Percentiles rank a stretch among this genome's conserved stretches.
Evolutionary conservation across 2,888 invertebrate species (phyloP).

Genomic region (Stegana nigrithorax): DNA sequence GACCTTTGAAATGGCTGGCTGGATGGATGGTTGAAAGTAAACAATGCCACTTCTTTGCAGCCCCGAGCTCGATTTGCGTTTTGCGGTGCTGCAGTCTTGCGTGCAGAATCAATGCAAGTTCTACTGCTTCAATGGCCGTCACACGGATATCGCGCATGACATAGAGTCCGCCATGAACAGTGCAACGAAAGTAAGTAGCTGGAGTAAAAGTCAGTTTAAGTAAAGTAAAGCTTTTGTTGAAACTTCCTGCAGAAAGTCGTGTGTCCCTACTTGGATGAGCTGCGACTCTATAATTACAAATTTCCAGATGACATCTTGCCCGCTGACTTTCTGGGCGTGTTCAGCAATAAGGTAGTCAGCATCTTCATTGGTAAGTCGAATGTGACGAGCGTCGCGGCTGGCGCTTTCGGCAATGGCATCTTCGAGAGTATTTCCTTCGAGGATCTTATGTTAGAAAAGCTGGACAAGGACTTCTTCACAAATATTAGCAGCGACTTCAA

Average conservation of each 20-base stretch:
- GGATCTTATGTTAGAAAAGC: slow-evolving; percentile 36
- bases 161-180: slow-evolving; percentile 30
- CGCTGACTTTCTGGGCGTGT: slow-evolving; percentile 47
- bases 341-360: slow-evolving; percentile 30
- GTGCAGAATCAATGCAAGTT: slow-evolving; percentile 42
- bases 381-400: slow-evolving; percentile 39
- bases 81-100: slow-evolving; percentile 20
- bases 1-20: too few species aligned
- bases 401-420: slow-evolving; percentile 48
- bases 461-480: slow-evolving; percentile 43
- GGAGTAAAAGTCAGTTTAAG: neutral
- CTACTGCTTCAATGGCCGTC: slow-evolving; percentile 44
- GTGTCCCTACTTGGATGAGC: slow-evolving; percentile 44
- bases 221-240: neutral
- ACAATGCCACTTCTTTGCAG: neutral
- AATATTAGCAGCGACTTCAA: slow-evolving; percentile 35
- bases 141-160: slow-evolving; percentile 39
- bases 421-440: slow-evolving; percentile 46
- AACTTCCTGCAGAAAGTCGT: slow-evolving; percentile 24
- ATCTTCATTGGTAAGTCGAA: slow-evolving; percentile 48
- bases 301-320: slow-evolving; percentile 41
- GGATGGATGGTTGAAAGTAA: too few species aligned
- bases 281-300: slow-evolving; percentile 50
- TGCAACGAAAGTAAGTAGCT: slow-evolving; percentile 27
- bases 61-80: neutral